These are phyloP conservation scores for Rhagoletis zephyria DNA, from an alignment of 1,140 invertebrate species.

Conservation along the genomic window DNA sequence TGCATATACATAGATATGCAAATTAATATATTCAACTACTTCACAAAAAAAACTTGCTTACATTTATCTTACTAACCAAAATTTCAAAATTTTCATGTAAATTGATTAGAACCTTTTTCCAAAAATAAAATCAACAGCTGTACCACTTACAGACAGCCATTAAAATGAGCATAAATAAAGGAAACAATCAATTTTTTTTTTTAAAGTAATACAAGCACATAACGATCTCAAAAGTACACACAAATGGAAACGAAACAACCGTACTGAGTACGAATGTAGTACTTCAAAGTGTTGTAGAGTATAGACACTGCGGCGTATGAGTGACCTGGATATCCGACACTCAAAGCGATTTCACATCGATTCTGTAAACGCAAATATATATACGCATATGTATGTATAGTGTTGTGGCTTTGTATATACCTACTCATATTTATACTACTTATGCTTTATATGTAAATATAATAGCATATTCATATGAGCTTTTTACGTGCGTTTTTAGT, in stretches of 20 bases:
- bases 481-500: not conserved
- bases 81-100: too few species aligned
- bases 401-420: not conserved
- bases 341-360: conserved; percentile 8
- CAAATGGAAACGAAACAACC: not conserved
- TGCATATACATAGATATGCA: too few species aligned
- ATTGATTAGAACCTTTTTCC: too few species aligned
- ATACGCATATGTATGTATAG: not conserved
- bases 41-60: too few species aligned
- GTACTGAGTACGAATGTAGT: not conserved
- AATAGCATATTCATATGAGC: conserved; percentile 11
- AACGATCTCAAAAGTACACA: not conserved
- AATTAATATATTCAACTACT: too few species aligned
- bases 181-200: not conserved
- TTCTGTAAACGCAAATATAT: conserved; percentile 3
- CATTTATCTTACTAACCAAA: too few species aligned
- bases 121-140: not conserved
- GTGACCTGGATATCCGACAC: conserved; percentile 37
- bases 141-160: not conserved
- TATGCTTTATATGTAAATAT: not conserved
- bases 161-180: conserved; percentile 2
- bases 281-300: conserved; percentile 33
- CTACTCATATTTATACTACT: too few species aligned
- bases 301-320: conserved; percentile 28
- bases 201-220: not conserved